phyloP scores from a whole-genome alignment of 2,888 invertebrate genomes.

The Hemaris fuciformis region DNA sequence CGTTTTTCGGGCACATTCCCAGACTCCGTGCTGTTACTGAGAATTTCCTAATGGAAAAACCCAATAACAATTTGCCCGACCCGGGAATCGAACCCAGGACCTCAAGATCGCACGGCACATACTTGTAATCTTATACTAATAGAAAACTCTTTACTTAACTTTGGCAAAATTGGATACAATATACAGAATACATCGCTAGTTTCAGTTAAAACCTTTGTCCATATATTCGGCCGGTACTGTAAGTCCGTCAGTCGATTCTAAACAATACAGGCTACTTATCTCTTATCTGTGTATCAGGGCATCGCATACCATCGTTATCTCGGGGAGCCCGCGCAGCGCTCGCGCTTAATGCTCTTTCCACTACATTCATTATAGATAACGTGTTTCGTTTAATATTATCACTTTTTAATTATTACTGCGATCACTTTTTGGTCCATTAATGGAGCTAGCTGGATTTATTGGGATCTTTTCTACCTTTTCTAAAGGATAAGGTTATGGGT shows the following conservation, averaged over 20 bases:
- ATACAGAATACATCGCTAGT: neutral
- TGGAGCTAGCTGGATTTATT: neutral
- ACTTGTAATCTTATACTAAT: too few relatives aligned
- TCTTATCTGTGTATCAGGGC: constrained; percentile 65
- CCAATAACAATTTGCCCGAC: too few relatives aligned
- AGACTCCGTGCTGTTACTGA: too few relatives aligned
- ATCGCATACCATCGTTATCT: constrained; percentile 71
- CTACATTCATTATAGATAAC: constrained; percentile 64
- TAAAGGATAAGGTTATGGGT: too few relatives aligned
- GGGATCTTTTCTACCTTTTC: too few relatives aligned
- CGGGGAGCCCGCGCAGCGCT: constrained; percentile 50
- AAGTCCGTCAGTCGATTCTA: constrained; percentile 45
- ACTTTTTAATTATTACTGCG: constrained; percentile 43
- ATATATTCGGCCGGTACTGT: neutral
- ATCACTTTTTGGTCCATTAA: neutral
- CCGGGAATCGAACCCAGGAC: too few relatives aligned
- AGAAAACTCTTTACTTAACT: too few relatives aligned
- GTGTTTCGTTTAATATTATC: constrained; percentile 53
- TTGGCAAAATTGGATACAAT: too few relatives aligned
- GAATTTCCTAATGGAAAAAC: too few relatives aligned
- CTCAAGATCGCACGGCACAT: too few relatives aligned
- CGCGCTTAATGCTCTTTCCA: constrained; percentile 63
- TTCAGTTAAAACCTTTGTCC: neutral
- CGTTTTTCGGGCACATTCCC: too few relatives aligned
- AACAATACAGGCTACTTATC: constrained; percentile 64